These are phyloP conservation scores for Ochotona princeps DNA, from an alignment of 2,113 vertebrate species.

Conservation along the genomic window DNA sequence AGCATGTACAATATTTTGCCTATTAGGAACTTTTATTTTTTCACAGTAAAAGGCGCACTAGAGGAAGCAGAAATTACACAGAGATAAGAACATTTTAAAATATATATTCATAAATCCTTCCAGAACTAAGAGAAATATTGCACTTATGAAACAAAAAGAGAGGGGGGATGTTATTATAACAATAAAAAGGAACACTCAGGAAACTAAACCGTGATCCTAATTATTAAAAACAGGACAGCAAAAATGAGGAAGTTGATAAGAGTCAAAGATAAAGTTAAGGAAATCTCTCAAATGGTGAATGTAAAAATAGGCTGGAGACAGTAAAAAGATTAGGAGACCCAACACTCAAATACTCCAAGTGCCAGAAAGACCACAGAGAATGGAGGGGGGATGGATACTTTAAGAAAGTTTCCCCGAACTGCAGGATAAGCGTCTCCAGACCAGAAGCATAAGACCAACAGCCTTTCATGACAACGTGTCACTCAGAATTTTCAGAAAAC, in stretches of 20 bases:
- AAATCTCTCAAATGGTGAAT: slow-evolving; percentile 4
- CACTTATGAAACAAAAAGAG: neutral
- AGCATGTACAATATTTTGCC: too few relatives aligned
- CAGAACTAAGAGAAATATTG: neutral
- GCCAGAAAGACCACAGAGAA: neutral
- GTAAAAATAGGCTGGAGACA: neutral
- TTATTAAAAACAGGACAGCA: slow-evolving; percentile 1
- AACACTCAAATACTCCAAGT: slow-evolving; percentile 5
- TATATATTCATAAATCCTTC: slow-evolving; percentile 9
- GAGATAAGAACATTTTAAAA: slow-evolving; percentile 17
- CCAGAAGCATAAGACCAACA: slow-evolving; percentile 12
- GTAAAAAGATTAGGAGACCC: neutral
- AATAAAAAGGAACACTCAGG: slow-evolving; percentile 1
- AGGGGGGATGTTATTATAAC: neutral
- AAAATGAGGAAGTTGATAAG: neutral
- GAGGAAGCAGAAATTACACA: neutral
- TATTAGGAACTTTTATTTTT: too few relatives aligned
- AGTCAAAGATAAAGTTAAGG: neutral
- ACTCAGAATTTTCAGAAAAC: slow-evolving; percentile 47
- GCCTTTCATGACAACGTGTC: neutral
- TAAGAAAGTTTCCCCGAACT: neutral
- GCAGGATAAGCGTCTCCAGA: neutral
- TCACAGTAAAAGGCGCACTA: neutral
- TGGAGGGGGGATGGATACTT: neutral
- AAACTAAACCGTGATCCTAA: neutral